Evolutionary conservation across 2,888 invertebrate genomes (phyloP).

Genomic region (Cremastobaeus sp.): DNA sequence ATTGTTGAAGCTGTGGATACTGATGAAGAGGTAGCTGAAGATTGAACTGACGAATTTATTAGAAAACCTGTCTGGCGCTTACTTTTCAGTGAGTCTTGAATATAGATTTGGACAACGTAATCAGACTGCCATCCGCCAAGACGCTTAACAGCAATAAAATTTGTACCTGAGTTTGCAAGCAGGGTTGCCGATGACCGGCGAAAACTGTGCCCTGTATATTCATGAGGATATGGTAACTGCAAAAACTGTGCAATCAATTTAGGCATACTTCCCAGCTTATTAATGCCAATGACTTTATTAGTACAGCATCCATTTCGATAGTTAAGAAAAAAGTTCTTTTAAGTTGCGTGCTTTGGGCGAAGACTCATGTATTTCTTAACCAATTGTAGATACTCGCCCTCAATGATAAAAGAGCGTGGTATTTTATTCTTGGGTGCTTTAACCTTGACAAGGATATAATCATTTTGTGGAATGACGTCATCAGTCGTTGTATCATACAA

Average conservation of each 20-base stretch:
- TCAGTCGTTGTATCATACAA: no score
- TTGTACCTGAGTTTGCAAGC: neutral
- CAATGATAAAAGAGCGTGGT: neutral
- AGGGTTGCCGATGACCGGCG: slow-evolving; percentile 6
- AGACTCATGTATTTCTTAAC: slow-evolving; percentile 6
- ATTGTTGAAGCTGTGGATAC: no score
- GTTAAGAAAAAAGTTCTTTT: slow-evolving; percentile 3
- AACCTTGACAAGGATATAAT: no score
- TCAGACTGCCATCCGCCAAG: no score
- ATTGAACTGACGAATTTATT: no score
- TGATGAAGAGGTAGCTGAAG: no score
- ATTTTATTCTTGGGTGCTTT: slow-evolving; percentile 1
- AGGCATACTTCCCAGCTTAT: slow-evolving; percentile 7
- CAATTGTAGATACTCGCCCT: neutral
- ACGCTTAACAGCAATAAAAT: no score
- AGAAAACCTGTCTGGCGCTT: no score
- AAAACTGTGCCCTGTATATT: slow-evolving; percentile 12
- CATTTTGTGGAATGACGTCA: neutral
- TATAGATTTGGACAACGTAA: no score
- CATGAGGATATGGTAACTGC: neutral
- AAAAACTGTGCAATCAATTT: neutral
- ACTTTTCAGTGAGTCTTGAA: no score
- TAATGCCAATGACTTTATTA: slow-evolving; percentile 1
- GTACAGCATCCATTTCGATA: slow-evolving; percentile 9
- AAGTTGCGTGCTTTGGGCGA: neutral